Evolutionary conservation across 2,888 invertebrate species (phyloP).

Genomic region (Allolobophora icterica): DNA sequence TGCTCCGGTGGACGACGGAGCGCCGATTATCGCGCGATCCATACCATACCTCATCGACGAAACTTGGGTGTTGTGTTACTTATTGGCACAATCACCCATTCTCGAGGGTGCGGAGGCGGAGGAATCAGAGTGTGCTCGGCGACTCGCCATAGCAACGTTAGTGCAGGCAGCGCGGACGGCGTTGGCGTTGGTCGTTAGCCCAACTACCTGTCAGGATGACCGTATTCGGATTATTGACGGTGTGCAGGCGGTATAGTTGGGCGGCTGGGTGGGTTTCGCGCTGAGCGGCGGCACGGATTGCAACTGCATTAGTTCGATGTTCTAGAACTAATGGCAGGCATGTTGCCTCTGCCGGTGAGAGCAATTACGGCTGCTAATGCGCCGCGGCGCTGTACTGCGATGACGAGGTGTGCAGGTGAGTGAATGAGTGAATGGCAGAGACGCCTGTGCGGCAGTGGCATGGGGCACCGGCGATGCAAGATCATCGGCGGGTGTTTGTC

Average conservation of each 20-base stretch:
- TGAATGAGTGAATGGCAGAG: not conserved
- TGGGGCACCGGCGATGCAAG: not conserved
- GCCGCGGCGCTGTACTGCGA: not conserved
- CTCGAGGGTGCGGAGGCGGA: not conserved
- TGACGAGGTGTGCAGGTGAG: not conserved
- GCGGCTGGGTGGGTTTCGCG: not conserved
- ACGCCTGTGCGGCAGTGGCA: not conserved
- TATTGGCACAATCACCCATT: not conserved
- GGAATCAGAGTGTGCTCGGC: not conserved
- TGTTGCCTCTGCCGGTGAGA: not conserved
- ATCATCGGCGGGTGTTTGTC: not conserved
- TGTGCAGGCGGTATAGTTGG: not conserved
- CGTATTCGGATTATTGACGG: not conserved
- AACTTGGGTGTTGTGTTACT: not conserved
- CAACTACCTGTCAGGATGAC: conserved; percentile 13
- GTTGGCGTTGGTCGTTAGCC: not conserved
- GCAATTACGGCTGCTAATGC: not conserved
- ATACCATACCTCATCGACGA: conserved; percentile 8
- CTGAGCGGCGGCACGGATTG: not conserved
- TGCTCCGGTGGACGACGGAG: not conserved
- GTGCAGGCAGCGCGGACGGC: not conserved
- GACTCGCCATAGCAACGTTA: not conserved
- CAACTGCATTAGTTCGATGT: not conserved
- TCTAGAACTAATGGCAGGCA: not conserved
- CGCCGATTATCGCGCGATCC: not conserved